Conservation (phyloP, 2,113 vertebrate species). For the Bos indicus region DNA sequence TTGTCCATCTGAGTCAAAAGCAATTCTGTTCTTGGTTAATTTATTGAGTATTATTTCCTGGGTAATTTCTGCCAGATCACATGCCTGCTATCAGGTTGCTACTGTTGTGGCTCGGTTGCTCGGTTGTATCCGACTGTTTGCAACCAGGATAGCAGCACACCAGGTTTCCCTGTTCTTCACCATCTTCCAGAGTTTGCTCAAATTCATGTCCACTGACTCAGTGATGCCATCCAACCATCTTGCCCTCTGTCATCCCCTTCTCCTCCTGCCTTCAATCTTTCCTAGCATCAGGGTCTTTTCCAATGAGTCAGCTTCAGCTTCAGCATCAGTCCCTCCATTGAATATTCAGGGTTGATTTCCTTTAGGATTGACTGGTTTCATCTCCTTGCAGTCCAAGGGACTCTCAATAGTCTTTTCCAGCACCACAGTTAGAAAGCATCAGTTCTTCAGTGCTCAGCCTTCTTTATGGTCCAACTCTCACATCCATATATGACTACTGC, state of each 20-base stretch:
- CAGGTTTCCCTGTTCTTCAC: not conserved
- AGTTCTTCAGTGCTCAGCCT: not conserved
- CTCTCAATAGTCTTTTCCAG: not conserved
- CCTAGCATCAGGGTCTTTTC: not conserved
- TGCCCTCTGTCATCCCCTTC: not conserved
- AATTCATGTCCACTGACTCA: not conserved
- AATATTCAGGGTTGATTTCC: not conserved
- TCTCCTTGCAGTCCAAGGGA: not conserved
- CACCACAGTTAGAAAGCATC: not conserved
- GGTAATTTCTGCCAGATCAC: not conserved
- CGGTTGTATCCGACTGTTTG: not conserved
- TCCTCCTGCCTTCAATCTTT: not conserved
- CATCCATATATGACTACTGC: not conserved
- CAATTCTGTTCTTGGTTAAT: not conserved
- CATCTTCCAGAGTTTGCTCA: not conserved
- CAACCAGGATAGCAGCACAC: not conserved
- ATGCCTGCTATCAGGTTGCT: not conserved
- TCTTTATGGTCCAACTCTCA: not conserved
- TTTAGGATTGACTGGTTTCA: not conserved
- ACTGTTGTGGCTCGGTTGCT: not conserved
- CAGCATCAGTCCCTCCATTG: not conserved
- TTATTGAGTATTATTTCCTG: not conserved
- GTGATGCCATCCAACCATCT: not conserved
- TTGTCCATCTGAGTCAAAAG: not conserved
- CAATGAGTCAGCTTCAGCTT: not conserved